phyloP scores from a whole-genome alignment of 2,113 vertebrate genomes.

The Nothoprocta pentlandii region DNA sequence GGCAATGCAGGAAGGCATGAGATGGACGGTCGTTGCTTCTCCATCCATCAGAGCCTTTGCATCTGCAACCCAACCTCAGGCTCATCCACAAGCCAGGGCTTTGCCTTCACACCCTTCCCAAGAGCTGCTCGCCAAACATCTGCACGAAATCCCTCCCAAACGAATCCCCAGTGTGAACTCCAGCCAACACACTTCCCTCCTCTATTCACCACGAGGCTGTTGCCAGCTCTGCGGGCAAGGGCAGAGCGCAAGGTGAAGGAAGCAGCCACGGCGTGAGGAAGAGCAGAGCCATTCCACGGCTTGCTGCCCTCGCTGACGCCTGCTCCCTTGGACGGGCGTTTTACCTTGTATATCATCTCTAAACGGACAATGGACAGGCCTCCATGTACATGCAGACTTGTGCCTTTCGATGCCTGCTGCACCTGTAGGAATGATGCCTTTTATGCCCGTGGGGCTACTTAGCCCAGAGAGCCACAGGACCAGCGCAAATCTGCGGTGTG shows the following conservation, averaged over 20 bases:
- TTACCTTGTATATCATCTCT: slow-evolving; percentile 46
- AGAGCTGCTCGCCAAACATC: neutral
- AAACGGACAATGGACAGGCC: neutral
- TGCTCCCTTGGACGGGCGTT: slow-evolving; percentile 26
- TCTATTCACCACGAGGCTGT: neutral
- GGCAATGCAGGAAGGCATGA: neutral
- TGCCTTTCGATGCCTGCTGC: neutral
- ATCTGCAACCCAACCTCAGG: rapidly evolving
- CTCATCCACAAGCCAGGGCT: neutral
- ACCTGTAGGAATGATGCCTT: slow-evolving; percentile 46
- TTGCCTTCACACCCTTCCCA: neutral
- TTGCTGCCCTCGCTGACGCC: slow-evolving; percentile 18
- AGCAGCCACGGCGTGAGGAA: neutral
- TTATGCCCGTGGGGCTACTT: neutral
- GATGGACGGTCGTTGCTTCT: neutral
- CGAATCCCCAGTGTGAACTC: neutral
- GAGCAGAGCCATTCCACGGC: neutral
- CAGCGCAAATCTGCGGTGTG: neutral
- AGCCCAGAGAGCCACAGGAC: neutral
- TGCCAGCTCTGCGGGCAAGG: neutral
- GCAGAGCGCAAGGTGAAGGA: neutral
- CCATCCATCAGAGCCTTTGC: neutral
- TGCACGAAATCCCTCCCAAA: neutral
- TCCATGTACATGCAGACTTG: neutral
- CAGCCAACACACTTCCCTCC: neutral